phyloP scores from a whole-genome alignment of 2,888 invertebrate genomes.

The Hesperia comma region DNA sequence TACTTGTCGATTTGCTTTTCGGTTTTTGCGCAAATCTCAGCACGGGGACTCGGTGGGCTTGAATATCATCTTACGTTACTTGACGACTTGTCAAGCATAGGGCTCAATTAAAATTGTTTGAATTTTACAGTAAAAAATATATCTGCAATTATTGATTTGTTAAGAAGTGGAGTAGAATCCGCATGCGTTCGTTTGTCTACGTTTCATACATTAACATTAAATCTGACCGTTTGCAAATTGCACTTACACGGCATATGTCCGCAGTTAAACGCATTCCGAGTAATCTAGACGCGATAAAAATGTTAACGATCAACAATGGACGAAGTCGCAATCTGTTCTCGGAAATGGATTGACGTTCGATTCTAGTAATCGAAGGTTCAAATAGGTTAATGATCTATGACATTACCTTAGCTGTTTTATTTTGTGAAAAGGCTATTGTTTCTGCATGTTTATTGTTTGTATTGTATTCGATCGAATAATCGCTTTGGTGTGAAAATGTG shows the following conservation, averaged over 20 bases:
- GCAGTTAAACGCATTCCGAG: slow-evolving; percentile 24
- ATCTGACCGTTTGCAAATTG: not conserved
- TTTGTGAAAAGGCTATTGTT: not conserved
- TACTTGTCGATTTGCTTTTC: slow-evolving; percentile 19
- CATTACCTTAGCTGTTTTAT: slow-evolving; percentile 6
- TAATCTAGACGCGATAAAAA: slow-evolving; percentile 35
- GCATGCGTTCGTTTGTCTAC: not conserved
- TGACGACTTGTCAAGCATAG: too few species aligned
- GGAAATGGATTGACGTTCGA: slow-evolving; percentile 27
- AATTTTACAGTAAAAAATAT: too few species aligned
- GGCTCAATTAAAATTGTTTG: too few species aligned
- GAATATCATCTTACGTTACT: not conserved
- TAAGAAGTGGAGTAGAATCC: not conserved
- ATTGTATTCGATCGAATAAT: not conserved
- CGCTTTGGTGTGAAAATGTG: not conserved
- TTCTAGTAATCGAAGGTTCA: slow-evolving; percentile 16
- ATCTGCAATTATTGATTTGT: not conserved
- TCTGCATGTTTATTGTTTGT: too few species aligned
- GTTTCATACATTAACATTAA: not conserved
- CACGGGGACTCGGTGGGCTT: not conserved
- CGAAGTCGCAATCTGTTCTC: slow-evolving; percentile 17
- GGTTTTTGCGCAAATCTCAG: not conserved
- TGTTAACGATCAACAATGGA: slow-evolving; percentile 23
- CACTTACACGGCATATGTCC: slow-evolving; percentile 6
- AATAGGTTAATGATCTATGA: slow-evolving; percentile 28